Percentiles rank a stretch among this genome's conserved stretches.
phyloP scores from a whole-genome alignment of 2,797 vertebrate species.

The Acipenser ruthenus region DNA sequence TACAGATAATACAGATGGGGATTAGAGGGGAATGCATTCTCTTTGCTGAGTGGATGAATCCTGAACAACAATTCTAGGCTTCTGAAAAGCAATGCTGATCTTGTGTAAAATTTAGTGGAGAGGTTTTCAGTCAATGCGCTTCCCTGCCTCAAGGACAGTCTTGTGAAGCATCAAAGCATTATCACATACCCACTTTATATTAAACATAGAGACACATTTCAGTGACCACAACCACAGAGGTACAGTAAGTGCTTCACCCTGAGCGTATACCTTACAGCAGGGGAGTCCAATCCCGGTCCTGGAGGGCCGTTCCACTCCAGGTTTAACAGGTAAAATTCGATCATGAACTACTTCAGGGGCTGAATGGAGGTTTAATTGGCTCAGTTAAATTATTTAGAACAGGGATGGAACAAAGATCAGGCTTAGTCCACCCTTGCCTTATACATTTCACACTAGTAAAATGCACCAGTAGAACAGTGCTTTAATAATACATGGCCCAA shows the following conservation, averaged over 20 bases:
- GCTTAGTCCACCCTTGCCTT: too few species aligned
- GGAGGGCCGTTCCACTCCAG: not conserved
- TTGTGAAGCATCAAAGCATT: constrained; percentile 15
- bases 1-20: too few species aligned
- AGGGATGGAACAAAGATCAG: too few species aligned
- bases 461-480: not conserved
- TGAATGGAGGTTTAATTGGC: too few species aligned
- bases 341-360: too few species aligned
- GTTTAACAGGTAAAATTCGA: too few species aligned
- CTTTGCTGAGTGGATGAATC: not conserved
- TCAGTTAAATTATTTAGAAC: too few species aligned
- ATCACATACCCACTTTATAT: constrained; percentile 16
- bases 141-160: not conserved
- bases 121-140: not conserved
- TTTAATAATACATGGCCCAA: constrained; percentile 11
- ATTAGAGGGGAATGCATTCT: too few species aligned
- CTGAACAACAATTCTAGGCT: not conserved
- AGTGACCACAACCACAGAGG: not conserved
- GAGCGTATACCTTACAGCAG: not conserved
- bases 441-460: too few species aligned
- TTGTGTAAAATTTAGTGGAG: not conserved
- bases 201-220: constrained; percentile 12
- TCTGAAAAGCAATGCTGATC: not conserved
- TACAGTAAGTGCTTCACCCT: constrained; percentile 5
- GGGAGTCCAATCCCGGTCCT: too few species aligned